phyloP scores from a whole-genome alignment of 2,888 invertebrate genomes.

The Zaprionus lineosus region DNA sequence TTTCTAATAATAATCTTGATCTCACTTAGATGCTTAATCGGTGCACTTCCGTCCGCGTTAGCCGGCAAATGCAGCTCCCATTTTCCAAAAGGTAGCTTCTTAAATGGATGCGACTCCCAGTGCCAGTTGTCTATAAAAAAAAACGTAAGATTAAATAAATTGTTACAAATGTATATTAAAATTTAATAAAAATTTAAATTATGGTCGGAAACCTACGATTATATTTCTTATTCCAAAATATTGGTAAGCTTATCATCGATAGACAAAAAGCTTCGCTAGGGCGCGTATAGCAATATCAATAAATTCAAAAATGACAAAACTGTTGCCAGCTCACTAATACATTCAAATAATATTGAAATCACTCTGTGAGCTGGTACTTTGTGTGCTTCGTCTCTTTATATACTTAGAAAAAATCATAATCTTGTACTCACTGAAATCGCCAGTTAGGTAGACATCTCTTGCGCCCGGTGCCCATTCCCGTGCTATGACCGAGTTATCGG shows the following conservation, averaged over 20 bases:
- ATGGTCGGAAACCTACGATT: background rate
- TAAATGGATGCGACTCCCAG: constrained; percentile 90
- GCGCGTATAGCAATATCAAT: background rate
- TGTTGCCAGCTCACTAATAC: background rate
- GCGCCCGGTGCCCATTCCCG: constrained; percentile 99
- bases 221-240: background rate
- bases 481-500: constrained; percentile 93
- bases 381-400: background rate
- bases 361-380: too few relatives aligned
- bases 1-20: constrained; percentile 93
- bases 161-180: background rate
- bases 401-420: background rate
- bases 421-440: constrained; percentile 94
- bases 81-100: constrained; percentile 94
- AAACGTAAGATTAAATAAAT: constrained; percentile 1
- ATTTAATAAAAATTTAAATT: background rate
- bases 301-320: constrained; percentile 8
- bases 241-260: constrained; percentile 1
- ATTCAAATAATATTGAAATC: background rate
- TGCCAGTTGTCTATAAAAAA: constrained; percentile 93
- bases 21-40: constrained; percentile 92
- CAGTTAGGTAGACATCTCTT: constrained; percentile 92
- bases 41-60: constrained; percentile 90
- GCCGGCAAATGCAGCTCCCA: constrained; percentile 96
- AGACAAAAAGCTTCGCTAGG: background rate